Evolutionary conservation across 2,797 vertebrate genomes (phyloP).

Genomic region (Centropyge bicolor): DNA sequence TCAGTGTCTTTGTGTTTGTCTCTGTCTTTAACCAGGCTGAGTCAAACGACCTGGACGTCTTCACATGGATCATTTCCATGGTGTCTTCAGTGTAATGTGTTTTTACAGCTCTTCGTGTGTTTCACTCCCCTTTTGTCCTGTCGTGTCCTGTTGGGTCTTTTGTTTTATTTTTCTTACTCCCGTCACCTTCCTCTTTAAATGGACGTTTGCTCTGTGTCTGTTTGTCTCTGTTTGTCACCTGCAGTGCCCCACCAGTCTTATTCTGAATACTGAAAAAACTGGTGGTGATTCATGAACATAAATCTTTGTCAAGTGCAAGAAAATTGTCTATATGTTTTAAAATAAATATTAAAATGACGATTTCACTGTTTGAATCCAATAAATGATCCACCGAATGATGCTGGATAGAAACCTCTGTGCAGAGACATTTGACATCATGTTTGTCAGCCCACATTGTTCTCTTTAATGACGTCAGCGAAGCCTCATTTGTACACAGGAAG

Average conservation of each 20-base stretch:
- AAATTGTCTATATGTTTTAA: slow-evolving; percentile 46
- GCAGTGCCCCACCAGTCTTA: slow-evolving; percentile 24
- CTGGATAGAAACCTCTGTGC: slow-evolving; percentile 28
- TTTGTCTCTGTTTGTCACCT: slow-evolving; percentile 47
- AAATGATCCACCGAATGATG: slow-evolving; percentile 47
- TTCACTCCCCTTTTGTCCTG: slow-evolving; percentile 41
- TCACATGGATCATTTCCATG: slow-evolving; percentile 57
- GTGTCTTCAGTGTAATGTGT: slow-evolving; percentile 59
- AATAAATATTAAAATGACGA: slow-evolving; percentile 35
- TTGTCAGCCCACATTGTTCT: slow-evolving; percentile 23
- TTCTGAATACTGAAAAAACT: slow-evolving; percentile 25
- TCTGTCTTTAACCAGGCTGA: slow-evolving; percentile 77
- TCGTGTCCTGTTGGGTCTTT: slow-evolving; percentile 46
- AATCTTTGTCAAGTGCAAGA: slow-evolving; percentile 34
- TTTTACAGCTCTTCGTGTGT: slow-evolving; percentile 48
- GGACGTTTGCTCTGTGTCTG: slow-evolving; percentile 39
- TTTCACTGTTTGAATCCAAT: slow-evolving; percentile 56
- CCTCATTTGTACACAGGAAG: slow-evolving; percentile 80
- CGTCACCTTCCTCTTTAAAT: slow-evolving; percentile 44
- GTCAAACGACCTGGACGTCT: slow-evolving; percentile 40
- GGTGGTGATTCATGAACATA: slow-evolving; percentile 38
- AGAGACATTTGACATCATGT: neutral
- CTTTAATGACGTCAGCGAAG: slow-evolving; percentile 8
- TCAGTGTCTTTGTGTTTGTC: slow-evolving; percentile 20
- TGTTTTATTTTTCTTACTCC: slow-evolving; percentile 6